A percentile compares a stretch with the other conserved stretches of the same genome.
Evolutionary conservation across 2,113 vertebrate species (phyloP).

Genomic region (Chitala chitala): DNA sequence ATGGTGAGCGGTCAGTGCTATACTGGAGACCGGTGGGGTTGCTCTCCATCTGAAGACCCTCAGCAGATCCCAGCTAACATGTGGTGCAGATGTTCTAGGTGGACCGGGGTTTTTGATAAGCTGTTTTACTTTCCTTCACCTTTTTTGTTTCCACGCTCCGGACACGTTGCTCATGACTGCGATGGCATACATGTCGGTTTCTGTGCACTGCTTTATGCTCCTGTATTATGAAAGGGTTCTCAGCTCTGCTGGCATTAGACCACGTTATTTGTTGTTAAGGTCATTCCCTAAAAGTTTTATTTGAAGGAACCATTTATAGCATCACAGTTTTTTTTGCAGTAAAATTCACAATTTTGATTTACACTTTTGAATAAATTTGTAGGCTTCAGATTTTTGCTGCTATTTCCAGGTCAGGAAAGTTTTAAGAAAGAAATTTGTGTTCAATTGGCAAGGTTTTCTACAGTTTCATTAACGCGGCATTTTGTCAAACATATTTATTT

Average conservation of each 20-base stretch:
- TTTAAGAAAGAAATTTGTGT: no score
- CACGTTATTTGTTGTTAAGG: no score
- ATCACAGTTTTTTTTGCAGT: not conserved
- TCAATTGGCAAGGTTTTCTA: no score
- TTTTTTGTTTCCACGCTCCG: not conserved
- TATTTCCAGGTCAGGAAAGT: no score
- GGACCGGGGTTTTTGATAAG: not conserved
- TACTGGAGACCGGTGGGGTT: no score
- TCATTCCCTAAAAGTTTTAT: not conserved
- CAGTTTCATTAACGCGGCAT: no score
- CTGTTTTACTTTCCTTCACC: not conserved
- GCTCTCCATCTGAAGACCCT: no score
- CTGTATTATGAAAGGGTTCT: not conserved
- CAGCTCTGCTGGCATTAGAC: no score
- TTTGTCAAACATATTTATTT: no score
- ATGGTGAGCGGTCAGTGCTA: no score
- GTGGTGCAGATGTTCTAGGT: constrained; percentile 6
- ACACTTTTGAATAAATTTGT: not conserved
- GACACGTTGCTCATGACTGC: not conserved
- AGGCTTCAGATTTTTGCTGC: not conserved
- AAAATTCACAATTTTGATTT: not conserved
- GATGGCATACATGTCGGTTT: not conserved
- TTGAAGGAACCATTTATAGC: not conserved
- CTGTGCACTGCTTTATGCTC: not conserved
- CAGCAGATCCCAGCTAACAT: constrained; percentile 1